phyloP scores from a whole-genome alignment of 2,113 vertebrate genomes.

The Nothobranchius kuhntae region DNA sequence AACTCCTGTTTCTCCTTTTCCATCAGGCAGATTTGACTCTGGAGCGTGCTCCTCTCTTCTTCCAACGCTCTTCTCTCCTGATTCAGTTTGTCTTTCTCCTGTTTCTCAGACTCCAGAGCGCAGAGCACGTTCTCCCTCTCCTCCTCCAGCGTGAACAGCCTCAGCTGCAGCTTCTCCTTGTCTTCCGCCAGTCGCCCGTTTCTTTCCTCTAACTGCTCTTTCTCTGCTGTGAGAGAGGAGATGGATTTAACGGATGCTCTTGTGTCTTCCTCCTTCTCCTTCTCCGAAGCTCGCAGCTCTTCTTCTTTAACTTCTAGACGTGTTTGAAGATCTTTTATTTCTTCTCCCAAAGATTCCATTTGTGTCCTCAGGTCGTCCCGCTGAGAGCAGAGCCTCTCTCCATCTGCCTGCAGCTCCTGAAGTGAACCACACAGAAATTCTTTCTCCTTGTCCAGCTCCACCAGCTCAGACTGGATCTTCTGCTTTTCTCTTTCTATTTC shows the following conservation, averaged over 20 bases:
- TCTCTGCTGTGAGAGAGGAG: conserved; percentile 31
- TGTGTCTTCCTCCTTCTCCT: conserved; percentile 49
- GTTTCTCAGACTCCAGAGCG: conserved; percentile 54
- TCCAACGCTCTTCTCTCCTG: conserved; percentile 28
- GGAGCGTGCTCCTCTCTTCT: conserved; percentile 64
- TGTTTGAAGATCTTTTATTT: conserved; percentile 50
- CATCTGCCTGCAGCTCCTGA: conserved; percentile 40
- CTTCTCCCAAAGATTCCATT: conserved; percentile 63
- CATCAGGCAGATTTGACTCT: conserved; percentile 5
- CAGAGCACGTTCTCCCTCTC: conserved; percentile 68
- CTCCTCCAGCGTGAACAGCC: conserved; percentile 30
- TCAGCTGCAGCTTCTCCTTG: conserved; percentile 50
- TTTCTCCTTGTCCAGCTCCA: conserved; percentile 53
- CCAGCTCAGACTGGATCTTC: conserved; percentile 34
- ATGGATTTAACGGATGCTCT: conserved; percentile 42
- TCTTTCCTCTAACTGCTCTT: conserved; percentile 34
- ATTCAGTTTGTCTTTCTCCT: conserved; percentile 38
- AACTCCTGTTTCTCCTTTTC: conserved; percentile 43
- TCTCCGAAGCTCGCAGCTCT: conserved; percentile 32
- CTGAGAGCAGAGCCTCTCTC: conserved; percentile 33
- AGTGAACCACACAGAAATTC: conserved; percentile 34
- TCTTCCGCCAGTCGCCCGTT: conserved; percentile 45
- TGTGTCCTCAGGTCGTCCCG: conserved; percentile 24
- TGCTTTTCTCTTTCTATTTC: conserved; percentile 42
- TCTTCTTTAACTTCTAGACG: conserved; percentile 46